Evolutionary conservation across 2,113 vertebrate species (phyloP), one percentile per base, ranked within the genome.

Genomic region (Charina bottae): DNA sequence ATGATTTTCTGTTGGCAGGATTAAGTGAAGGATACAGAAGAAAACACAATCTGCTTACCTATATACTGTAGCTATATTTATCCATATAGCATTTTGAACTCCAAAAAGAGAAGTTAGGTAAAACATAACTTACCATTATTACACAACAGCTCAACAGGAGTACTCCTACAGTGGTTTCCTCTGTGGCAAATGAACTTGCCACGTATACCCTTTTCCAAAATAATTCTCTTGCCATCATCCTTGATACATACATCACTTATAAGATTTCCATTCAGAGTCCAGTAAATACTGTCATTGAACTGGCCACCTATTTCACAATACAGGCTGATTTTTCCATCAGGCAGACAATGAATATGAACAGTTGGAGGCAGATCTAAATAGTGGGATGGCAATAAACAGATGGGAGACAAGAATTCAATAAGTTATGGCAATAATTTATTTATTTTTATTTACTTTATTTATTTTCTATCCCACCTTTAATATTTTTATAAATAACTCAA

Each of bases 181-280:
- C 91, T 84, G 0, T 89, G 90, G n/a, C 97, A 97, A 0, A 94
- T 93, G 23, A 96, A 93, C 26, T 96, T 92, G 46, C 96, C 97
- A 0, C 88, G 93, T 90, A 91, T 21, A 0, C 88, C 93, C 93
- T 94, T 95, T 42, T 93, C 95, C 92, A 97, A 94, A 59, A 1
- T 91, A 88, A 97, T 95, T 56, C 72, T 96, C 92, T 89, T 97
- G 8, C 96, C 96, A 0, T 88, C 94, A 0, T 95, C 95, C 86
- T 93, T 96, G 6, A 93, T 19, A 0, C 96, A 97, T 72, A 93
- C 91, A n/a, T 94, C 46, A 19, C n/a, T 26, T 86, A 90, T 13
- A 12, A 0, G 1, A 1, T 26, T 90, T 28, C 89, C 95, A 0
- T 96, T 95, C 83, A 96, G 94, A 84, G 92, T 95, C 96, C 97